Conservation (phyloP, 2,888 invertebrate species). For the Acrobeloides nanus region DNA sequence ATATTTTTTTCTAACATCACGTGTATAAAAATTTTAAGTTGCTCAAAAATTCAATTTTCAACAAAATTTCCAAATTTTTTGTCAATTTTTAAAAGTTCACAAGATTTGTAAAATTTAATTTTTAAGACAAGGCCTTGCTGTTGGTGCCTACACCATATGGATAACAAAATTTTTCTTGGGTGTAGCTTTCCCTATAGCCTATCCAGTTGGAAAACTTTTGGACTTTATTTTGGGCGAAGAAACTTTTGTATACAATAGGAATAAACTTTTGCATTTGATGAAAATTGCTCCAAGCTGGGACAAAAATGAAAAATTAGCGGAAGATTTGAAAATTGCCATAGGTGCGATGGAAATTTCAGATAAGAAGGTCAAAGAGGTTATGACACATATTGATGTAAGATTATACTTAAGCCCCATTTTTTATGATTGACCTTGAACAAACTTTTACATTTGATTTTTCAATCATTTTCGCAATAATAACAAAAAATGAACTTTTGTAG, state of each 20-base stretch:
- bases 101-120: no score
- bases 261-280: constrained; percentile 86
- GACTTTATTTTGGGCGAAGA: constrained; percentile 69
- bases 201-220: constrained; percentile 26
- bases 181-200: constrained; percentile 15
- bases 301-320: constrained; percentile 25
- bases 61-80: no score
- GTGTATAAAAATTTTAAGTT: no score
- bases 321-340: constrained; percentile 30
- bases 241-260: constrained; percentile 91
- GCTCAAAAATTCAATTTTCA: no score
- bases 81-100: no score
- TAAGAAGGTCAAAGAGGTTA: constrained; percentile 26
- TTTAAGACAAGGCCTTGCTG: constrained; percentile 42
- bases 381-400: constrained; percentile 30
- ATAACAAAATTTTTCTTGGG: constrained; percentile 64
- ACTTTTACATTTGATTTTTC: no score
- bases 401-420: no score
- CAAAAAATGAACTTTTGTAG: no score
- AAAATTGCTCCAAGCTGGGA: constrained; percentile 26
- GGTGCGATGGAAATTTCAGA: constrained; percentile 34
- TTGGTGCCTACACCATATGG: constrained; percentile 65
- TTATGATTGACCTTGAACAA: no score
- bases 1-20: no score
- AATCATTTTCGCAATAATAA: no score